Conservation (phyloP, 2,888 invertebrate genomes). For the Cephus runcator region DNA sequence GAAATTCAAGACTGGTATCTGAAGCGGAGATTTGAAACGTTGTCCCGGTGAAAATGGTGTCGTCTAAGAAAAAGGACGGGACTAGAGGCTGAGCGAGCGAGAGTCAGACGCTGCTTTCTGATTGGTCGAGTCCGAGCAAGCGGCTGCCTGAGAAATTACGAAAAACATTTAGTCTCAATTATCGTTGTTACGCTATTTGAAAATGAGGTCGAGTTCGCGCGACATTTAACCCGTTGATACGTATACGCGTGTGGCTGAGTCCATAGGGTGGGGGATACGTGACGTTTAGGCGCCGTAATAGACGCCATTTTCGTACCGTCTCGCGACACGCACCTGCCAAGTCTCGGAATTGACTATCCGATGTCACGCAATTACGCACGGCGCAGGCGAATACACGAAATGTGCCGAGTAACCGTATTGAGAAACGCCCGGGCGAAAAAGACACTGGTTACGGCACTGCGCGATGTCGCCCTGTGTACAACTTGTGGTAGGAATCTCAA, state of each 20-base stretch:
- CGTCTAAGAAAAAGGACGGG: background rate
- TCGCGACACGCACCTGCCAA: conserved; percentile 24
- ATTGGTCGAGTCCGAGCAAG: background rate
- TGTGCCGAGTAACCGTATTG: background rate
- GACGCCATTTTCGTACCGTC: background rate
- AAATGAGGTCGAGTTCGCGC: background rate
- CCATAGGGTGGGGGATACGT: too few relatives aligned
- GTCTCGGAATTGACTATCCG: background rate
- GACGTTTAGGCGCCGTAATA: background rate
- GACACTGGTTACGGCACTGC: background rate
- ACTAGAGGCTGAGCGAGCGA: background rate
- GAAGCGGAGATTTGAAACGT: background rate
- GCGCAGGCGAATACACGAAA: background rate
- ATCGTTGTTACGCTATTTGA: background rate
- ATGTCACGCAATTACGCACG: background rate
- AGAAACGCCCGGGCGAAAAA: background rate
- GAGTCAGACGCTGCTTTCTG: background rate
- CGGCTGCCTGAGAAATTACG: background rate
- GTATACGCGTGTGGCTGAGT: background rate
- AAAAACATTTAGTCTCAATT: background rate
- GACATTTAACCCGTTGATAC: background rate
- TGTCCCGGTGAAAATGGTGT: conserved; percentile 27
- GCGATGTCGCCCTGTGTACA: background rate
- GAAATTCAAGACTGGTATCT: background rate
- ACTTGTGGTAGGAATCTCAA: background rate